These are phyloP conservation scores for Metallyticus violacea DNA, from an alignment of 2,888 invertebrate genomes.

Conservation along the genomic window DNA sequence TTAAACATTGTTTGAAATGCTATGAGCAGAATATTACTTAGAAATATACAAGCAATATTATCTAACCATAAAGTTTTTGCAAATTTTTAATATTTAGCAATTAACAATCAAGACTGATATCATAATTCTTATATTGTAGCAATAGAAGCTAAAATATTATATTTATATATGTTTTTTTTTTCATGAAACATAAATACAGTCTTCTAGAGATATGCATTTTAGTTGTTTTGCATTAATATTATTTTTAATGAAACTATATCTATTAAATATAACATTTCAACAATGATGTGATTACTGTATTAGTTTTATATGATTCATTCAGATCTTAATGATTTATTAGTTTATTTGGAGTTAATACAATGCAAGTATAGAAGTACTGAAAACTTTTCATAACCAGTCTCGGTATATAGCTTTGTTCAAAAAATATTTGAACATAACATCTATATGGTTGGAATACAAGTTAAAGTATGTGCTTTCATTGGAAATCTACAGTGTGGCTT, in stretches of 20 bases:
- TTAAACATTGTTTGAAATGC: background rate
- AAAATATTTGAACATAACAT: background rate
- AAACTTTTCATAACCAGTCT: background rate
- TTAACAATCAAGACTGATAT: too few relatives aligned
- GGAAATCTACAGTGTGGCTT: conserved; percentile 19
- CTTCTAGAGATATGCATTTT: background rate
- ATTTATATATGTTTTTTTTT: too few relatives aligned
- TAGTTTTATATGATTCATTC: background rate
- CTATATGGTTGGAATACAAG: background rate
- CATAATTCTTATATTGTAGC: background rate
- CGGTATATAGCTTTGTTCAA: background rate
- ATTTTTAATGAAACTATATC: background rate
- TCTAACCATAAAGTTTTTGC: too few relatives aligned
- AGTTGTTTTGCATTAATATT: background rate
- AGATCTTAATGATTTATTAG: background rate
- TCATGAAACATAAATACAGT: background rate
- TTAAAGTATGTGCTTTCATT: background rate
- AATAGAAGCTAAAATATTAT: background rate
- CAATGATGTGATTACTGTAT: too few relatives aligned
- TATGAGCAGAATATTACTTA: background rate
- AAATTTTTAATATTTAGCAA: too few relatives aligned
- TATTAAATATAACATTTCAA: background rate
- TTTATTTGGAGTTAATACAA: background rate
- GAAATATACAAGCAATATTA: too few relatives aligned
- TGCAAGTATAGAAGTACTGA: background rate